phyloP scores from a whole-genome alignment of 2,797 vertebrate genomes.

The Lerista edwardsae region DNA sequence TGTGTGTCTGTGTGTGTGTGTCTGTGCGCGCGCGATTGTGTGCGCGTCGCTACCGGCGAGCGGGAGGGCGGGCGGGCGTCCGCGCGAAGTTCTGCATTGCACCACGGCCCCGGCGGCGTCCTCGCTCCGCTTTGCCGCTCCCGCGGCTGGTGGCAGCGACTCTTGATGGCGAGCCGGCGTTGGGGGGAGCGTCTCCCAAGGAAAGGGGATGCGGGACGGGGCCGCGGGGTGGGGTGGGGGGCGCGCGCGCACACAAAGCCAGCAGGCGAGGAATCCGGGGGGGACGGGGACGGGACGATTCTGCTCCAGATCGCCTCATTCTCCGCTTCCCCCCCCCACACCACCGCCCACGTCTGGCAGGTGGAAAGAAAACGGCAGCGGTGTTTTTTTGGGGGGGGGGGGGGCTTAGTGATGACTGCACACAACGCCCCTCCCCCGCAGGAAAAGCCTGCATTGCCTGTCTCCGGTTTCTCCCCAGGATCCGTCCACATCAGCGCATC shows the following conservation, averaged over 20 bases:
- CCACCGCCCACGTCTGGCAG: background rate
- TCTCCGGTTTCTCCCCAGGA: background rate
- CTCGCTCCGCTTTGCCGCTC: background rate
- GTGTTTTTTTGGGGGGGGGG: background rate
- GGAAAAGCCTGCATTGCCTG: background rate
- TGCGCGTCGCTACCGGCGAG: background rate
- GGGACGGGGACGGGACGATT: too few relatives aligned
- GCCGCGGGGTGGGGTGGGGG: background rate
- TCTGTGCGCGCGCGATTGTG: too few relatives aligned
- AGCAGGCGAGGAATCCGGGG: background rate
- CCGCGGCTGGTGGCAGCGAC: background rate
- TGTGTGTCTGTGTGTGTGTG: background rate
- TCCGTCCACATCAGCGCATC: background rate
- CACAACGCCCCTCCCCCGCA: background rate
- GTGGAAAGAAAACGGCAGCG: background rate
- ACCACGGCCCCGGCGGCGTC: background rate
- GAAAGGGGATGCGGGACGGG: background rate
- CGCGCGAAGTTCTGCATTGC: conserved; percentile 35
- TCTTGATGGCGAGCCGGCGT: too few relatives aligned
- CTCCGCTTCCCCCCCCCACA: fast-evolving
- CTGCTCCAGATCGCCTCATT: background rate
- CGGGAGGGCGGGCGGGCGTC: background rate
- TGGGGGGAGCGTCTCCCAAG: too few relatives aligned
- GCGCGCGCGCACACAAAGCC: background rate
- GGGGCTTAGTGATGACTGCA: background rate